Percentiles rank a stretch among this genome's conserved stretches.
phyloP scores from a whole-genome alignment of 1,140 invertebrate species.

The Drosophila carrolli region DNA sequence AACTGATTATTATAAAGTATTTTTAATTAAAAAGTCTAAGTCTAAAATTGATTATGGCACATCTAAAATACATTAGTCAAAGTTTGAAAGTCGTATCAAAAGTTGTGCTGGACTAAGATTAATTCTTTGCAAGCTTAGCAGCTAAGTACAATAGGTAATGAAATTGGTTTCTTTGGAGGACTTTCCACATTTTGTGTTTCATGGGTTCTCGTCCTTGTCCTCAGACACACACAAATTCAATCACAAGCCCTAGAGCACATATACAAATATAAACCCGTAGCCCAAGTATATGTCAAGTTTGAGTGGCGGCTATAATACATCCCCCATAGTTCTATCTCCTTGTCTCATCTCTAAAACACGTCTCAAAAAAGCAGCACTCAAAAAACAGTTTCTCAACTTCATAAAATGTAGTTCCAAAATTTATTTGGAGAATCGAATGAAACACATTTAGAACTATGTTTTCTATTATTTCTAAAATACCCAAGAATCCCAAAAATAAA shows the following conservation, averaged over 20 bases:
- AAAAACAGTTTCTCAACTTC: background rate
- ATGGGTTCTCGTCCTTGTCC: conserved; percentile 60
- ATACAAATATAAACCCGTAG: conserved; percentile 12
- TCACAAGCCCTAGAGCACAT: conserved; percentile 3
- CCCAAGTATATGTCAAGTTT: conserved; percentile 56
- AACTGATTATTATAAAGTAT: too few species aligned
- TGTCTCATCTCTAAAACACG: conserved; percentile 21
- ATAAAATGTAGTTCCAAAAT: too few species aligned
- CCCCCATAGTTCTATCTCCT: conserved; percentile 5
- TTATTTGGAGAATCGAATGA: too few species aligned
- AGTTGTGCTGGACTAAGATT: background rate
- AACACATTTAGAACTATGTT: too few species aligned
- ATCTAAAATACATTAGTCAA: background rate
- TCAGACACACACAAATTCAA: conserved; percentile 16
- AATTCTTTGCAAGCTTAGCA: conserved; percentile 16
- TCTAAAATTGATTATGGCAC: background rate
- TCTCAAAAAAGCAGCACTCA: background rate
- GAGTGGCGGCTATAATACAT: conserved; percentile 40
- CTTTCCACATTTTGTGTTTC: conserved; percentile 17
- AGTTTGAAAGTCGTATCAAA: background rate
- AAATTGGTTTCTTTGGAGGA: conserved; percentile 22
- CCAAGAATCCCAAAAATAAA: too few species aligned
- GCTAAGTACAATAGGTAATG: conserved; percentile 28
- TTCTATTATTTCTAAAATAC: too few species aligned
- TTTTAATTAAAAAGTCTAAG: too few species aligned